Percentiles rank a stretch among this genome's conserved stretches.
Conservation (phyloP, 2,888 invertebrate species). For the Agrotis segetum region DNA sequence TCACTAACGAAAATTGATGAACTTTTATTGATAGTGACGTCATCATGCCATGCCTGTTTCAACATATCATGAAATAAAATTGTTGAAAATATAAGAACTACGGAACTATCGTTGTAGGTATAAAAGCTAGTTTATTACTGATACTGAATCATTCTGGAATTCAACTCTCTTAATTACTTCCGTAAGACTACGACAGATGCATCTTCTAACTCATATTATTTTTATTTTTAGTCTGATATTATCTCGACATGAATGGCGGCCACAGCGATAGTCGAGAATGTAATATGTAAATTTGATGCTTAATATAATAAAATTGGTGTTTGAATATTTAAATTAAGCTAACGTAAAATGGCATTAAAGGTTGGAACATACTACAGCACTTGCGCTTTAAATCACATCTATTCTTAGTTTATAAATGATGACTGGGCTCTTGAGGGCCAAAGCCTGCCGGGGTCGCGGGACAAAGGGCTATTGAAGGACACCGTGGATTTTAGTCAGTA, state of each 20-base stretch:
- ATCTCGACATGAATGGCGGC: not conserved
- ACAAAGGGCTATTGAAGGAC: too few relatives aligned
- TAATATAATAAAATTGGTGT: slow-evolving; percentile 13
- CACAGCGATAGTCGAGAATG: slow-evolving; percentile 13
- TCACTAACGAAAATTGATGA: not conserved
- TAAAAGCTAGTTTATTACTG: not conserved
- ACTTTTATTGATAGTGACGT: not conserved
- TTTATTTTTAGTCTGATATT: not conserved
- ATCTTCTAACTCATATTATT: not conserved
- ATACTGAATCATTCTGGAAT: slow-evolving; percentile 7
- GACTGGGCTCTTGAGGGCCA: too few relatives aligned
- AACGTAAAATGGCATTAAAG: not conserved
- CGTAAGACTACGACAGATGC: not conserved
- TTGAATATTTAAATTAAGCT: slow-evolving; percentile 14
- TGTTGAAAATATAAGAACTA: not conserved
- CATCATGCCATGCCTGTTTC: not conserved
- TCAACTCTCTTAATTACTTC: slow-evolving; percentile 23
- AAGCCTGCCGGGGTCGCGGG: too few relatives aligned
- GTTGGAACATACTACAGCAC: not conserved
- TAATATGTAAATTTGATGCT: slow-evolving; percentile 12
- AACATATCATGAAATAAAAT: too few relatives aligned
- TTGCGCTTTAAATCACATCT: slow-evolving; percentile 2
- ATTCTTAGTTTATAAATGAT: not conserved
- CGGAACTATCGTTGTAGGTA: not conserved
- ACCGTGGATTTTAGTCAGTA: too few relatives aligned